These are phyloP conservation scores for Kryphioiulus occultus DNA, from an alignment of 2,888 invertebrate genomes.

Conservation along the genomic window DNA sequence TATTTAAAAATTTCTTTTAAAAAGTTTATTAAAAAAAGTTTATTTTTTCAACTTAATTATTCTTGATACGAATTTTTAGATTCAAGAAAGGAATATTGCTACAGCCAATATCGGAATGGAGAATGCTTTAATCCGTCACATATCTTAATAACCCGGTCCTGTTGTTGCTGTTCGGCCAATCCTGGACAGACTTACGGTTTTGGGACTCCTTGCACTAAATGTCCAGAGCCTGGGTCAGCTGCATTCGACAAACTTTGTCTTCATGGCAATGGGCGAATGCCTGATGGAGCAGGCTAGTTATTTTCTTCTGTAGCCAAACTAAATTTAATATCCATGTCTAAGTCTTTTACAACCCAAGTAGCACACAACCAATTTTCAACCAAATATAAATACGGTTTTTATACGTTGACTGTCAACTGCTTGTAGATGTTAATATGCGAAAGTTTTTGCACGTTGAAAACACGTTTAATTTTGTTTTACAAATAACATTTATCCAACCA, in stretches of 20 bases:
- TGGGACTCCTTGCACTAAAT: conserved; percentile 80
- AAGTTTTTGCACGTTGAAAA: no score
- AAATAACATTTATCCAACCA: no score
- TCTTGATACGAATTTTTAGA: no score
- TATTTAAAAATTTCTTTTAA: conserved; percentile 6
- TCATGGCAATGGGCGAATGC: conserved; percentile 79
- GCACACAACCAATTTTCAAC: no score
- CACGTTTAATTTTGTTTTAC: no score
- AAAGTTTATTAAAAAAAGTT: no score
- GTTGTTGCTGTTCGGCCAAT: conserved; percentile 81
- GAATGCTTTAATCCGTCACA: conserved; percentile 79
- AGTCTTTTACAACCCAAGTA: no score
- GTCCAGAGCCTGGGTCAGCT: conserved; percentile 73
- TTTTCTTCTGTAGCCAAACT: neutral
- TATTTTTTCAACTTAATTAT: no score
- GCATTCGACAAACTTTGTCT: conserved; percentile 79
- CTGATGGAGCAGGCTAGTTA: conserved; percentile 74
- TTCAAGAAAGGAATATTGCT: conserved; percentile 81
- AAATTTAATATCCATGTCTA: no score
- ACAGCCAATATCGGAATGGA: conserved; percentile 78
- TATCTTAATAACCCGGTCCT: conserved; percentile 80
- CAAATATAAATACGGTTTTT: no score
- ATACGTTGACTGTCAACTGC: no score
- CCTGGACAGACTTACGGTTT: conserved; percentile 74
- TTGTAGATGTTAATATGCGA: no score